Conservation (phyloP, 2,113 vertebrate genomes). For the Daboia siamensis region DNA sequence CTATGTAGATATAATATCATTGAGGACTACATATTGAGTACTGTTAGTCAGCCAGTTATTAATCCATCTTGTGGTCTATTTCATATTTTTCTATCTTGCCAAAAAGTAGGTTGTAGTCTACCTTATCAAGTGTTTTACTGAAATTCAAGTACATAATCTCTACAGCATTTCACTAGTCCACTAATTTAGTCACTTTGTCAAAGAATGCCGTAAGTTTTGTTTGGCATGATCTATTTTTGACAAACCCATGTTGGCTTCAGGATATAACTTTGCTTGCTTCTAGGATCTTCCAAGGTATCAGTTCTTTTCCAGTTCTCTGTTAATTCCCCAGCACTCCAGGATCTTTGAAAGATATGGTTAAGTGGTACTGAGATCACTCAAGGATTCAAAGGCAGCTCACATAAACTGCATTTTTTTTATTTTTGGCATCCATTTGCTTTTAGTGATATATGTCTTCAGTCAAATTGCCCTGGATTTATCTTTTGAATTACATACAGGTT, state of each 20-base stretch:
- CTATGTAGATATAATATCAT: too few species aligned
- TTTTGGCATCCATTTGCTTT: not conserved
- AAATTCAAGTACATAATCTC: not conserved
- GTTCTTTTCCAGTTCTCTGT: not conserved
- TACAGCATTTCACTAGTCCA: not conserved
- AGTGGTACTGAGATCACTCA: not conserved
- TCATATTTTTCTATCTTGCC: not conserved
- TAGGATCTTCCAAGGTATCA: not conserved
- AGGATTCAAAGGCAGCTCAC: not conserved
- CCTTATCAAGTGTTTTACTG: not conserved
- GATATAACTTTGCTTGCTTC: not conserved
- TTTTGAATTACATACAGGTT: not conserved
- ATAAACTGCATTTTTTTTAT: not conserved
- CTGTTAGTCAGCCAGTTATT: not conserved
- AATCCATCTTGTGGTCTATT: not conserved
- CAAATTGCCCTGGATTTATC: not conserved
- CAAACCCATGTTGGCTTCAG: not conserved
- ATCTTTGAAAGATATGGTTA: not conserved
- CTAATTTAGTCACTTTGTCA: not conserved
- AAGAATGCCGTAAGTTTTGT: not conserved
- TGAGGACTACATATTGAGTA: not conserved
- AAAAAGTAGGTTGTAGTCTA: not conserved
- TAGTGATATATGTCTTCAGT: not conserved
- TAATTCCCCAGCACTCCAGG: not conserved
- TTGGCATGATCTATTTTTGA: not conserved